phyloP scores from a whole-genome alignment of 2,113 vertebrate genomes.

The Hemiscyllium ocellatum region DNA sequence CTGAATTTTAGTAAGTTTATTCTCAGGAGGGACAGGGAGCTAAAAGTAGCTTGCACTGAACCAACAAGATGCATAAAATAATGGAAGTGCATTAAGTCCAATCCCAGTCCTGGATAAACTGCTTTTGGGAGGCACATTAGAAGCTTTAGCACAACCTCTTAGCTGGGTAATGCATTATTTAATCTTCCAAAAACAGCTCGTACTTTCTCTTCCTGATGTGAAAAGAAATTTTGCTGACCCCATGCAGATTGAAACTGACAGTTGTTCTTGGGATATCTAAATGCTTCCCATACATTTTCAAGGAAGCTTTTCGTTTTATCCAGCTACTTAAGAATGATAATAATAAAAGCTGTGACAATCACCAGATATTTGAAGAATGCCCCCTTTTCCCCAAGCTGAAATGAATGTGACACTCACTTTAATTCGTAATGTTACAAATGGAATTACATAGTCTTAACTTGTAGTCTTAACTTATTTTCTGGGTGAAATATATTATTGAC shows the following conservation, averaged over 20 bases:
- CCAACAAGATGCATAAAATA: background rate
- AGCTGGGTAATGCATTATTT: slow-evolving; percentile 14
- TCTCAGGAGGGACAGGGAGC: background rate
- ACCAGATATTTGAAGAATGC: background rate
- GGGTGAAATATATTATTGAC: background rate
- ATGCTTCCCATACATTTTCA: background rate
- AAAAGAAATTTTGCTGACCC: background rate
- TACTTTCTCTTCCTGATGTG: background rate
- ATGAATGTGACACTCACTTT: background rate
- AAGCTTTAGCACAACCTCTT: background rate
- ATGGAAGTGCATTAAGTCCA: slow-evolving; percentile 5
- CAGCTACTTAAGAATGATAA: background rate
- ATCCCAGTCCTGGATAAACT: background rate
- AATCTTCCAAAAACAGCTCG: background rate
- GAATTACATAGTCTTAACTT: background rate
- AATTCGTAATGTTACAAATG: background rate
- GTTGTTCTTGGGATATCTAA: background rate
- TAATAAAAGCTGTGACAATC: background rate
- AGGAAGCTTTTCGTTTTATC: background rate
- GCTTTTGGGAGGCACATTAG: background rate
- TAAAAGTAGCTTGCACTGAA: background rate
- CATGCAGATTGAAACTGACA: background rate
- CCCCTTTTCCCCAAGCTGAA: background rate
- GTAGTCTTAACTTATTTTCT: background rate
- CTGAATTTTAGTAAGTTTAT: background rate